Percentiles rank a stretch among this genome's conserved stretches.
Evolutionary conservation across 1,140 invertebrate genomes (phyloP).

Genomic region (Lucilia sericata): DNA sequence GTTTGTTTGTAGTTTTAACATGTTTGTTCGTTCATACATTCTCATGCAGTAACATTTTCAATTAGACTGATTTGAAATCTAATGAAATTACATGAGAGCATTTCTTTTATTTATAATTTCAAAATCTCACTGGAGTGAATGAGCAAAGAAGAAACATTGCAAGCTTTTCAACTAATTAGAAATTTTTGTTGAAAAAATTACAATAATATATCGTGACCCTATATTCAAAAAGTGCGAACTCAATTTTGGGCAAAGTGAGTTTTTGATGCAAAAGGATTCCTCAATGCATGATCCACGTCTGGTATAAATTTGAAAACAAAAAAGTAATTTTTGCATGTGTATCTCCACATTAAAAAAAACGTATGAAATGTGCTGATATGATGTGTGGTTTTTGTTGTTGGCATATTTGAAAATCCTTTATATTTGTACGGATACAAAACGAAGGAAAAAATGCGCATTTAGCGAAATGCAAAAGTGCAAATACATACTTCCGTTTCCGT

Average conservation of each 20-base stretch:
- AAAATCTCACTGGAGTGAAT: constrained; percentile 7
- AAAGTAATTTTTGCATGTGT: too few relatives aligned
- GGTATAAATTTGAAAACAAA: too few relatives aligned
- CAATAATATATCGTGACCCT: too few relatives aligned
- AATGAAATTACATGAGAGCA: constrained; percentile 24
- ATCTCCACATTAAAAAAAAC: not conserved
- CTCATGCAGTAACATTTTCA: constrained; percentile 1
- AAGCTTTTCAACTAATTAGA: constrained; percentile 27
- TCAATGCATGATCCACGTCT: too few relatives aligned
- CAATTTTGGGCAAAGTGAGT: too few relatives aligned
- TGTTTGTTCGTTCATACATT: too few relatives aligned
- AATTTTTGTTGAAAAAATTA: not conserved
- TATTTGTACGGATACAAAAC: not conserved
- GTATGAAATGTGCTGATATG: not conserved
- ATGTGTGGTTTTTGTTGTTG: constrained; percentile 37
- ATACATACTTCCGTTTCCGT: constrained; percentile 49
- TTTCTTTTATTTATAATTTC: constrained; percentile 26
- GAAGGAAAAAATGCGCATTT: constrained; percentile 47
- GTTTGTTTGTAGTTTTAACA: too few relatives aligned
- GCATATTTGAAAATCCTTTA: constrained; percentile 35
- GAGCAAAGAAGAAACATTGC: not conserved
- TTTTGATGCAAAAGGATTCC: too few relatives aligned
- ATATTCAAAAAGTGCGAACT: too few relatives aligned
- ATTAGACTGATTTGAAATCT: constrained; percentile 27
- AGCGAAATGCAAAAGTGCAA: constrained; percentile 49